These are phyloP conservation scores for Ophonus ardosiacus DNA, from an alignment of 2,888 invertebrate genomes.

Conservation along the genomic window DNA sequence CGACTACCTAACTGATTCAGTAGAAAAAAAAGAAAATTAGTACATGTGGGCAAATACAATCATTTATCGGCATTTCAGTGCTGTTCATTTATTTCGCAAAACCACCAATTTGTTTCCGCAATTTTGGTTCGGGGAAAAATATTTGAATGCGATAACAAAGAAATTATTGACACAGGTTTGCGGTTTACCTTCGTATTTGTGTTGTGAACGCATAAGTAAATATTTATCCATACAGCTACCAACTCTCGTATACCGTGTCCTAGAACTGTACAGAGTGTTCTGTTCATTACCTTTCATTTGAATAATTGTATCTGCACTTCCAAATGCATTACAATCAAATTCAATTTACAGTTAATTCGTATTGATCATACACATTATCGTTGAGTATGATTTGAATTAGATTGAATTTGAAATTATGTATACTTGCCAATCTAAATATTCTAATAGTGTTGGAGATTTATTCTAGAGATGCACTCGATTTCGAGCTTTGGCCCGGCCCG, in stretches of 20 bases:
- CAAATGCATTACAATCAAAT: neutral
- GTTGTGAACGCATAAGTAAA: neutral
- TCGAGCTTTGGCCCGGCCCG: no score
- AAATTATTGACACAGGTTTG: neutral
- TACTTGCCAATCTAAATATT: neutral
- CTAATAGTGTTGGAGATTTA: no score
- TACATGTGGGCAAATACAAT: no score
- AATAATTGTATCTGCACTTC: neutral
- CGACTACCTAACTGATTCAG: no score
- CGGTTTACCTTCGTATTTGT: neutral
- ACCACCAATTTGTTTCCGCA: neutral
- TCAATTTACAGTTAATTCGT: neutral
- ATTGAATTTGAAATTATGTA: neutral
- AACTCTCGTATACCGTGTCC: neutral
- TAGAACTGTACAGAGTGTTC: neutral
- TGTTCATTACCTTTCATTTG: neutral
- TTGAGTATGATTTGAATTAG: neutral
- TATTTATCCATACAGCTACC: neutral
- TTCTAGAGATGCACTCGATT: no score
- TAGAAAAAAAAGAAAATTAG: no score
- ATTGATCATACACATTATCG: neutral
- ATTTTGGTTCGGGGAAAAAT: neutral
- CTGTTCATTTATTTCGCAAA: no score
- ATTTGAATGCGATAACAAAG: neutral
- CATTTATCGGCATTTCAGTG: no score